phyloP scores from a whole-genome alignment of 2,888 invertebrate genomes.

The Agrotis ipsilon region DNA sequence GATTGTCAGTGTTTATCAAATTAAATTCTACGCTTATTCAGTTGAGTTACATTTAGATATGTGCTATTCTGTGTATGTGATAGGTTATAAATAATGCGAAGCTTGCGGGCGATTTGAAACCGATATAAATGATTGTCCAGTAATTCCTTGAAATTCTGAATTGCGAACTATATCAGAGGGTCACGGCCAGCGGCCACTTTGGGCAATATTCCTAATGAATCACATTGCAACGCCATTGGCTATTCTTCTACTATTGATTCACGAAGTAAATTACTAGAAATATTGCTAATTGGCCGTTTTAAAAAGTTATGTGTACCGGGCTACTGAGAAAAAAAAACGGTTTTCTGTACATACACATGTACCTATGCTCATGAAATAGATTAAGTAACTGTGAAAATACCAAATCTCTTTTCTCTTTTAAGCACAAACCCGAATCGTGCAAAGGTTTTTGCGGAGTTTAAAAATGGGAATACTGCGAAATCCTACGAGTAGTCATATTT shows the following conservation, averaged over 20 bases:
- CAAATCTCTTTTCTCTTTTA: slow-evolving; percentile 19
- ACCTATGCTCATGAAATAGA: background rate
- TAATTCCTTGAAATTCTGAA: too few relatives aligned
- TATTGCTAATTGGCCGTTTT: too few relatives aligned
- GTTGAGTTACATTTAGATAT: background rate
- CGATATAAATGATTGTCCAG: too few relatives aligned
- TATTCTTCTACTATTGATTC: too few relatives aligned
- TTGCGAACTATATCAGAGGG: too few relatives aligned
- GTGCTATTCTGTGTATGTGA: background rate
- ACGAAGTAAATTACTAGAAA: too few relatives aligned
- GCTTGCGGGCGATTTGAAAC: too few relatives aligned
- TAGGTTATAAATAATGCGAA: background rate
- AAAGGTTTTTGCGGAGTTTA: slow-evolving; percentile 15
- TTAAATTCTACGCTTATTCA: background rate
- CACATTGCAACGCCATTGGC: too few relatives aligned
- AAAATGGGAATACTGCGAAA: slow-evolving; percentile 37
- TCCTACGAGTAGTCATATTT: slow-evolving; percentile 31
- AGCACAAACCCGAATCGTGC: slow-evolving; percentile 13
- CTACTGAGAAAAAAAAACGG: background rate
- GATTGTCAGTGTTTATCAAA: background rate
- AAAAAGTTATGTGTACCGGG: too few relatives aligned
- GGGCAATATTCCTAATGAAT: too few relatives aligned
- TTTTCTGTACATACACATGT: background rate
- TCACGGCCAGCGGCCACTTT: too few relatives aligned
- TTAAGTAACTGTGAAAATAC: background rate